These are phyloP conservation scores for Pyrochroa serraticornis DNA, from an alignment of 2,888 invertebrate genomes.

Conservation along the genomic window DNA sequence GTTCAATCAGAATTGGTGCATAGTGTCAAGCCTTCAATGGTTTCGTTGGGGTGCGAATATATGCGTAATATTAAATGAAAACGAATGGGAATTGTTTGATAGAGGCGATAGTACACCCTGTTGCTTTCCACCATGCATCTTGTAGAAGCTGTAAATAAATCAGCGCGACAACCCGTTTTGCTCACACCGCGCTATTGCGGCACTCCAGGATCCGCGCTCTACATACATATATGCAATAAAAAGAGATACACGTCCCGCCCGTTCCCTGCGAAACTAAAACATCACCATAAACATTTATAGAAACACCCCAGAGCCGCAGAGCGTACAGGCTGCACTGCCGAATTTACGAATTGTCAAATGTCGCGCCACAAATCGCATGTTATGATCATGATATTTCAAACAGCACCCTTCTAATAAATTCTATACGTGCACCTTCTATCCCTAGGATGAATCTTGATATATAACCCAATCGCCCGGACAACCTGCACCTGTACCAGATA, in stretches of 20 bases:
- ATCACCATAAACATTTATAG: conserved; percentile 23
- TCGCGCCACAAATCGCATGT: conserved; percentile 23
- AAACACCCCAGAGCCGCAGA: conserved; percentile 12
- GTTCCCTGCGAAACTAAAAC: conserved; percentile 18
- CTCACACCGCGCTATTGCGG: conserved; percentile 24
- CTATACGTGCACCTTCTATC: conserved; percentile 15
- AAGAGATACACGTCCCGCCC: conserved; percentile 26
- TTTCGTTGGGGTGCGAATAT: conserved; percentile 3
- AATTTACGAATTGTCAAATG: conserved; percentile 26
- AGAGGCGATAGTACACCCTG: conserved; percentile 22
- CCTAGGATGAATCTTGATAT: conserved; percentile 21
- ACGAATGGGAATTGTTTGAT: conserved; percentile 19
- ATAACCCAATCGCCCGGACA: conserved; percentile 18
- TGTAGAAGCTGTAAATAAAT: conserved; percentile 31
- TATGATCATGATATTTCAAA: conserved; percentile 25
- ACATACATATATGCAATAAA: conserved; percentile 30
- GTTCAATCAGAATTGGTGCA: too few species aligned
- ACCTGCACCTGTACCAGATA: conserved; percentile 16
- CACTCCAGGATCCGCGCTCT: conserved; percentile 20
- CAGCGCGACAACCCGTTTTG: conserved; percentile 28
- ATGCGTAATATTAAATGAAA: conserved; percentile 14
- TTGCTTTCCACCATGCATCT: conserved; percentile 30
- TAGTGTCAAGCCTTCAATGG: not conserved
- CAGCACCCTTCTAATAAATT: conserved; percentile 22
- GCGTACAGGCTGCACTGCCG: not conserved